Evolutionary conservation across 1,140 invertebrate genomes (phyloP).

Genomic region (Ceratina calcarata): DNA sequence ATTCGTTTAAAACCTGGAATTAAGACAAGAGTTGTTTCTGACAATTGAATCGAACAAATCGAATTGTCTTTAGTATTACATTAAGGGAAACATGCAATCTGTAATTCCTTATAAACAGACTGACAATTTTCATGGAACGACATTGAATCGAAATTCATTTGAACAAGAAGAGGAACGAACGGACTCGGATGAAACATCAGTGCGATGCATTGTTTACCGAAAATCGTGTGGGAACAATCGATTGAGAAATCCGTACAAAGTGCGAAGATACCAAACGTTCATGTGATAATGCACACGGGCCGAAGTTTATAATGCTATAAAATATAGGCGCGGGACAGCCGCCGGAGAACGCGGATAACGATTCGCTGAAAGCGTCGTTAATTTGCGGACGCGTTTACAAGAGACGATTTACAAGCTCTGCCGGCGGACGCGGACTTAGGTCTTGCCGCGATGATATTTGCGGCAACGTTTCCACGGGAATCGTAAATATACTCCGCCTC

Average conservation of each 20-base stretch:
- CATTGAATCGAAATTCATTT: too few relatives aligned
- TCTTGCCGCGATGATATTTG: constrained; percentile 45
- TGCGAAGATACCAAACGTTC: constrained; percentile 42
- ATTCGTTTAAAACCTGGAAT: not conserved
- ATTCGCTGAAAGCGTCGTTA: constrained; percentile 48
- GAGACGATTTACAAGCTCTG: constrained; percentile 36
- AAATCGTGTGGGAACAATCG: constrained; percentile 18
- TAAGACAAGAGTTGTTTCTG: not conserved
- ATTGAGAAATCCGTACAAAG: constrained; percentile 45
- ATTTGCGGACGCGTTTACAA: constrained; percentile 35
- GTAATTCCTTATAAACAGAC: too few relatives aligned
- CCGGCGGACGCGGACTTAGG: constrained; percentile 21
- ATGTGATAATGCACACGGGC: constrained; percentile 31
- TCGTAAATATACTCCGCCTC: constrained; percentile 3
- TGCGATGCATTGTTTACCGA: constrained; percentile 31
- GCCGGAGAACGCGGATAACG: constrained; percentile 35
- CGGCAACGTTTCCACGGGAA: constrained; percentile 29
- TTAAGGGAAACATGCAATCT: too few relatives aligned
- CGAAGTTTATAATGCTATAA: constrained; percentile 48
- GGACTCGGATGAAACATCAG: not conserved
- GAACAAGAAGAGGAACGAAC: too few relatives aligned
- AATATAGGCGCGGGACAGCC: constrained; percentile 30
- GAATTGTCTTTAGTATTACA: too few relatives aligned
- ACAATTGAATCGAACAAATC: not conserved
- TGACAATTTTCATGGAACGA: too few relatives aligned